Base-by-base conservation (phyloP, 2,113 vertebrate species). In the Stegastes partitus region DNA sequence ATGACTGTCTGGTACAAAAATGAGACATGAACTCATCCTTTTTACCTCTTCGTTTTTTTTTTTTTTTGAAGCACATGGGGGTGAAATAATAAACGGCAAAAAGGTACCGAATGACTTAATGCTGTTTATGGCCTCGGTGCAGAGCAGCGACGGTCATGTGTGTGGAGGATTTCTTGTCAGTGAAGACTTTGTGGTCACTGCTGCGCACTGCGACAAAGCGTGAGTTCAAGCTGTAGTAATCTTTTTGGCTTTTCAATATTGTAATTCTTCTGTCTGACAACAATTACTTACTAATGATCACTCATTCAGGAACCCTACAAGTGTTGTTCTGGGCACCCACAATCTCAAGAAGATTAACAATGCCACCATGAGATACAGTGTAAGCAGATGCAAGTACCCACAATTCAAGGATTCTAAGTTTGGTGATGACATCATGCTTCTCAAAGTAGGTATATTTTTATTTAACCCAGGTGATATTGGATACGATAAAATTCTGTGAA, bases 161-260 rank as follows among this genome's bases (percentile, higher is more conserved):
- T 95, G 95, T 1, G 94, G 94, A 0, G 95, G 88, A 16, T 91
- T 93, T 3, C 92, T 96, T 3, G 65, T 96, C 26, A 77, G 79
- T 15, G 70, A 68, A 0, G 55, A 86, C 45, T 94, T 93, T 2
- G 91, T 95, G 14, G 19, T 95, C 81, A 93, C 95, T 0, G 95
- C 93, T 0, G 95, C 93, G 0, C 93, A 92, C 67, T 94, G 92
- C 64, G 3, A 64, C 1, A 0, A 0, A 1, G 0, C 0, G 88
- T 90, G 74, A 80, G 66, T 37, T 42, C 4, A 42, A 42, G 12
- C 39, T 42, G 12, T 15, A 15, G n/a, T 42, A 10, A 8, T 1
- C 10, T 31, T 31, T 34, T 34, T 34, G 10, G 22, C 18, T 2
- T 31, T 31, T 39, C 2, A 26, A 1, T 10, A 34, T 34, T 10